Evolutionary conservation across 1,140 invertebrate species (phyloP).

Genomic region (Nasonia giraulti): DNA sequence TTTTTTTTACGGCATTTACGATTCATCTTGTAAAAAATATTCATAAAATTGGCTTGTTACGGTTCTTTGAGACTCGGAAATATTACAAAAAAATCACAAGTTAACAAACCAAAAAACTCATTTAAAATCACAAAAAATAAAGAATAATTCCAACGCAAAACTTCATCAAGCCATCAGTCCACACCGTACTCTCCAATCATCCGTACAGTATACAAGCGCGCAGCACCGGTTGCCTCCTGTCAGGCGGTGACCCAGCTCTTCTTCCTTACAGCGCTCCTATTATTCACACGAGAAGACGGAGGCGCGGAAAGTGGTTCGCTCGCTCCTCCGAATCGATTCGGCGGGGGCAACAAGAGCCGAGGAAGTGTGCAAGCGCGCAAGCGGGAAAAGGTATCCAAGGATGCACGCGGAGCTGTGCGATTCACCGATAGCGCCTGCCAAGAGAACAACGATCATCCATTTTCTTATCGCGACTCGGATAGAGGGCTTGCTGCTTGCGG

Average conservation of each 20-base stretch:
- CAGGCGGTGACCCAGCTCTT: background rate
- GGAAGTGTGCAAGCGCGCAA: too few species aligned
- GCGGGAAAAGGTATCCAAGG: background rate
- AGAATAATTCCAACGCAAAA: too few species aligned
- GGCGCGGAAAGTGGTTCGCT: background rate
- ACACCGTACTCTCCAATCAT: background rate
- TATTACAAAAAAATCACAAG: too few species aligned
- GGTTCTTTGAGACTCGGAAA: too few species aligned
- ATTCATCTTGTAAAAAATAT: constrained; percentile 2
- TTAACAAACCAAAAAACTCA: too few species aligned
- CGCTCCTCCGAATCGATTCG: background rate
- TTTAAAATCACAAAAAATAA: too few species aligned
- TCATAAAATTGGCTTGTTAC: background rate
- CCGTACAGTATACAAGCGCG: background rate
- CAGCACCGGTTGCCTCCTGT: background rate
- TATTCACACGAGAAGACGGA: background rate
- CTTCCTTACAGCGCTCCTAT: background rate
- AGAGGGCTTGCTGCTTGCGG: background rate
- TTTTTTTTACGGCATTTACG: constrained; percentile 4
- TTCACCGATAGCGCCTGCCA: constrained; percentile 24
- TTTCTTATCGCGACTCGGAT: constrained; percentile 11
- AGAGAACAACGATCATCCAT: constrained; percentile 5
- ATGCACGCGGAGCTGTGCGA: constrained; percentile 17
- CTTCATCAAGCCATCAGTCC: too few species aligned
- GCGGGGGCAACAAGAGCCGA: background rate